Base-by-base conservation (phyloP, 2,888 invertebrate genomes). In the Drosophila vallismaia region DNA sequence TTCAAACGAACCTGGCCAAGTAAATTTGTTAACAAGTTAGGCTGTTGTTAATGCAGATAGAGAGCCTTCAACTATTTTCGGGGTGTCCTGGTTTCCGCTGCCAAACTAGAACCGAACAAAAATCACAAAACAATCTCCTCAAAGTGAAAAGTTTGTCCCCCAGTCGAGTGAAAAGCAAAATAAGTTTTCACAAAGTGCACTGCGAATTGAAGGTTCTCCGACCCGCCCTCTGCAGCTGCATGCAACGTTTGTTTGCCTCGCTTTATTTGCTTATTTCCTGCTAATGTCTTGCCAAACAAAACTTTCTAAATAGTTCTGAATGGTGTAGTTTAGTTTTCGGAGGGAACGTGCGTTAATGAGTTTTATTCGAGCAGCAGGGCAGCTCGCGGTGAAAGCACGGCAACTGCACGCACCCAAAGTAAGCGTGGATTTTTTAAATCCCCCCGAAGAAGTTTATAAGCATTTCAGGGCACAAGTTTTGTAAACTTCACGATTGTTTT, bases 221-320 rank as follows among this genome's bases (percentile, higher is more conserved):
- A 9, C 19, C 14, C 19, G 4, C 29, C 50, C 51, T 59, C 19
- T 40, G 40, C 50, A 48, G 55, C 12, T 52, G 60, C 53, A 68
- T 49, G 42, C 29, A 26, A 69, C 54, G 59, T 64, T 71, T 70
- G 52, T 45, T 38, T 46, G 42, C 50, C 67, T 55, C 50, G 44
- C 63, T 73, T 68, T 77, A 68, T 74, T 82, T 79, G 63, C 68
- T 74, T 74, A 77, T 79, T 79, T 77, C 48, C 75, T 76, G 71
- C 70, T 84, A 78, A 83, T 86, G 77, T 76, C 66, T 71, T 73
- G 72, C 56, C 31, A 64, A 75, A 59, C 66, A 77, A 71, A 78
- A 64, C 64, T 83, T 76, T 50, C 48, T 63, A 33, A 71, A 71
- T 62, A 77, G 74, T 63, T 68, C 59, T 71, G 52, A 42, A 42